Evolutionary conservation across 2,888 invertebrate genomes (phyloP), one percentile per base, ranked within the genome.

Genomic region (Hemicrepidius hirtus): DNA sequence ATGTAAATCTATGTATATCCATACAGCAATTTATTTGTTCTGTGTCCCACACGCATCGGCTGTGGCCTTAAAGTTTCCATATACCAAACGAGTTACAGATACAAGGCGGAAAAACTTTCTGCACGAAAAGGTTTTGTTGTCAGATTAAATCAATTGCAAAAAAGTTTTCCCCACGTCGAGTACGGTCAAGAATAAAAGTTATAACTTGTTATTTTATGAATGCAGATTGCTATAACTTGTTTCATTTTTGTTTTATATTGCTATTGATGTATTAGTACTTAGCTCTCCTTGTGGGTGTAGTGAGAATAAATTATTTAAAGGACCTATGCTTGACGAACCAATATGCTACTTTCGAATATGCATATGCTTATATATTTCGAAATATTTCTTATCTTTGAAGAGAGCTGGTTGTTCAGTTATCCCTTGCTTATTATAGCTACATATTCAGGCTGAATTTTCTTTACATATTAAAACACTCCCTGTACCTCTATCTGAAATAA

Each of bases 81-180:
- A 55, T 67, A 65, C 40, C 55, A 67, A 67, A 44, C 46, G 46
- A 67, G 59, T 67, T 67, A 60, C 40, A 50, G 46, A 68, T 60
- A 68, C 59, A 68, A 60, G 50, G n/a, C 32, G 13, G 21, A 13
- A 44, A 44, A 57, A 57, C 37, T 57, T 57, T 57, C 57, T 57
- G 37, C 57, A 18, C 37, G 57, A 37, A 37, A 62, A 63, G 60
- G 46, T 68, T 68, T 49, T 41, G 50, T 59, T 62, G 68, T 68
- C 68, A 32, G 44, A 16, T 68, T 68, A 66, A 66, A 66, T 66
- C 55, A 66, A 66, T 57, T 66, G 66, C 55, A 57, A 46, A 63
- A 65, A 66, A 57, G 55, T 65, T 66, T 41, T 66, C 18, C 57
- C 32, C 66, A 57, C 66, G 53, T 53, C 53, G 21, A 35, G 18